Percentiles rank a stretch among this genome's conserved stretches.
These are phyloP conservation scores for Nomada ferruginata DNA, from an alignment of 2,888 invertebrate species.

Conservation along the genomic window DNA sequence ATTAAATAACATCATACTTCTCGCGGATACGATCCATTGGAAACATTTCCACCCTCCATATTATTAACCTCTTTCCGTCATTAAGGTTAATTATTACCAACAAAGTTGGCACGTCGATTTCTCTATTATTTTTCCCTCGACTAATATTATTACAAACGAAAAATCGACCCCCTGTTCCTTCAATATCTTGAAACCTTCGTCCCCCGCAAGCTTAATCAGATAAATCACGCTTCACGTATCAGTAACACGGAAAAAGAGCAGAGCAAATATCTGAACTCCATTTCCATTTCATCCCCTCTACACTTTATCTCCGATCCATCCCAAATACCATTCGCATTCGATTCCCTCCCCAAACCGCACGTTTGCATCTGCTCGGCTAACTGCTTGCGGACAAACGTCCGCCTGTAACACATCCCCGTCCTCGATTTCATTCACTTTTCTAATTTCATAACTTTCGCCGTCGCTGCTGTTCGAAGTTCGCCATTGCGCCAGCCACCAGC, in stretches of 20 bases:
- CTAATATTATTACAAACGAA: too few species aligned
- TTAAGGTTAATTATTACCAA: constrained; percentile 1
- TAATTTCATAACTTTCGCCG: not conserved
- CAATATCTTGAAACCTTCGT: too few species aligned
- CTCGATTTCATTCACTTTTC: constrained; percentile 5
- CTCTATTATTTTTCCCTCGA: too few species aligned
- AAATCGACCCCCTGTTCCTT: too few species aligned
- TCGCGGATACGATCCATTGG: not conserved
- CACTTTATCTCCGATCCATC: not conserved
- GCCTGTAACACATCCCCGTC: not conserved
- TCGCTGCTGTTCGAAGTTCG: not conserved
- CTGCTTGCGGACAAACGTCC: not conserved
- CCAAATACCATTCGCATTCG: not conserved
- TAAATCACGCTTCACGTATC: not conserved
- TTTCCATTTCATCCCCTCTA: not conserved
- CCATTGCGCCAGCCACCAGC: not conserved
- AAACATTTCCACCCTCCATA: not conserved
- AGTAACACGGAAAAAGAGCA: not conserved
- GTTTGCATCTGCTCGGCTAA: not conserved
- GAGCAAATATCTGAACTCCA: not conserved
- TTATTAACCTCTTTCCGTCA: not conserved
- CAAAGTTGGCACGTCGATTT: not conserved
- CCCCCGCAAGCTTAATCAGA: too few species aligned
- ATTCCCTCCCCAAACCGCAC: not conserved
- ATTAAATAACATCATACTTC: too few species aligned